These are phyloP conservation scores for Charadrius vociferus DNA, from an alignment of 2,113 vertebrate genomes.

Conservation along the genomic window DNA sequence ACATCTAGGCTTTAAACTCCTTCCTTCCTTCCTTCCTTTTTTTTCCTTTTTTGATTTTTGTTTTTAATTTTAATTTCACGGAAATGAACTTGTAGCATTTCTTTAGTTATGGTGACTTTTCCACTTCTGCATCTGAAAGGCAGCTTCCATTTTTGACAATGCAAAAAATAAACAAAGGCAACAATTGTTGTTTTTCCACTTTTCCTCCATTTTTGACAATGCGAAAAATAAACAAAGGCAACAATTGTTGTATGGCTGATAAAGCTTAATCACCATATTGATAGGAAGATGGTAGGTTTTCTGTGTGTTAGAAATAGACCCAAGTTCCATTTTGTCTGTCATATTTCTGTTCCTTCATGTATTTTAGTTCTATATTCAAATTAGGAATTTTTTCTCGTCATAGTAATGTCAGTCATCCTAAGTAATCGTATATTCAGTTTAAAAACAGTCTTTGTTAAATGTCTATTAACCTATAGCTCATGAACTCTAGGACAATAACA, in stretches of 20 bases:
- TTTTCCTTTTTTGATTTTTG: neutral
- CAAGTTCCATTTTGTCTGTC: neutral
- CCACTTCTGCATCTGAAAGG: conserved; percentile 71
- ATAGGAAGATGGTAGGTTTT: neutral
- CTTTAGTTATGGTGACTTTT: conserved; percentile 81
- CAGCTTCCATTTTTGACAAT: conserved; percentile 3
- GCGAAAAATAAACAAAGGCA: neutral
- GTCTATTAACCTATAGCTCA: neutral
- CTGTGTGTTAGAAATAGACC: neutral
- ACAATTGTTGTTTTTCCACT: neutral
- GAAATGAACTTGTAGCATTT: conserved; percentile 76
- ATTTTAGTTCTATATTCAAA: neutral
- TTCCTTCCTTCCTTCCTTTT: conserved; percentile 47
- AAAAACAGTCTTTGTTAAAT: neutral
- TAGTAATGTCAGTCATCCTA: neutral
- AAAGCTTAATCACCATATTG: neutral
- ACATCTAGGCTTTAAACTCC: conserved; percentile 84
- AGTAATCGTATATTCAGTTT: neutral
- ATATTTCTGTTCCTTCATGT: neutral
- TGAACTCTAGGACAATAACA: neutral
- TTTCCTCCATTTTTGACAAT: conserved; percentile 3
- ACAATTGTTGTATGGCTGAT: neutral
- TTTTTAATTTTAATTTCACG: conserved; percentile 40
- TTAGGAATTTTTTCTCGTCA: neutral
- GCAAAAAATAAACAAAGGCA: neutral